Base-by-base conservation (phyloP, 2,797 vertebrate species). In the Fistularia commersonii region DNA sequence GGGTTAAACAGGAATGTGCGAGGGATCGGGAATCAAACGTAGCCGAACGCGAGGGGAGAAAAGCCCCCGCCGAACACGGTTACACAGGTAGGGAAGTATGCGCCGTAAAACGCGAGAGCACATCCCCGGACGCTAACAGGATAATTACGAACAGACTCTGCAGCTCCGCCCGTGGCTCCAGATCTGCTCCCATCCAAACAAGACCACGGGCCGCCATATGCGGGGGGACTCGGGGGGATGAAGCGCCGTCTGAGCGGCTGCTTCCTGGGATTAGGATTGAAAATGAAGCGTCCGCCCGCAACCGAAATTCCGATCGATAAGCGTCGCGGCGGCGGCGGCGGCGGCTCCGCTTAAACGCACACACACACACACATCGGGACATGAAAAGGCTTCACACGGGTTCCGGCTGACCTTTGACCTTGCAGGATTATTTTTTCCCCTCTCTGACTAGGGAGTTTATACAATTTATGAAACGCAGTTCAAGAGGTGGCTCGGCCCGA, bases 81-180 rank as follows among this genome's bases (percentile, higher is more conserved):
- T 86, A 88, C 85, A 87, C 76, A 82, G 72, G 76, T 69, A 70
- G 66, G 78, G 66, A 89, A 86, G 61, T 81, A 89, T 86, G 81
- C 50, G 23, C 73, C 62, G 72, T 87, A 77, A 77, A 87, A 86
- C 72, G 74, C 45, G 66, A 87, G 81, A 79, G 77, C 81, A 84
- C 77, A 78, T 88, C 82, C 80, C 64, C 67, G 69, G 63, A 78
- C 72, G 79, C 83, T 81, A 86, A 74, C 37, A 64, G 65, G 65
- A 69, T 85, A 83, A 89, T 89, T 78, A 83, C 65, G 73, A 88
- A 76, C 89, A 89, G 86, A 81, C 74, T 66, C 41, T 49, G 48
- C 58, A 79, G 61, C 50, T 34, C 47, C 39, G 82, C 56, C 67
- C 53, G 59, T 72, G 56, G 77, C 64, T 74, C 70, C 51, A 72